Conservation (phyloP, 2,797 vertebrate genomes). For the Gymnocypris eckloni region DNA sequence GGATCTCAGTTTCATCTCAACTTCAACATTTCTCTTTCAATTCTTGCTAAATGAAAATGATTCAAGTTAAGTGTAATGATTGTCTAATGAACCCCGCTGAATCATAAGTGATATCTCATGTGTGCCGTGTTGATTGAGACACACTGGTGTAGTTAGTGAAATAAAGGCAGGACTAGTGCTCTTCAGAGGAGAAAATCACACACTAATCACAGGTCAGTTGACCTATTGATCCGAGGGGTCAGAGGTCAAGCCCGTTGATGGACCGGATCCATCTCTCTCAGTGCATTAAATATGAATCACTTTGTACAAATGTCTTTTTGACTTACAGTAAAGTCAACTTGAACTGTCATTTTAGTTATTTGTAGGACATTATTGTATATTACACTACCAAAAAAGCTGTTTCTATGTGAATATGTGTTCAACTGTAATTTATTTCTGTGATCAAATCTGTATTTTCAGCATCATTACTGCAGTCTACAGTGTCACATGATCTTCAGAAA, state of each 20-base stretch:
- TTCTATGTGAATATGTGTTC: neutral
- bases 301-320: neutral
- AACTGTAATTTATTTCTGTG: neutral
- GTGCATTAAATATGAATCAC: neutral
- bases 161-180: conserved; percentile 29
- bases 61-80: neutral
- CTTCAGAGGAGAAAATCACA: conserved; percentile 43
- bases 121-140: conserved; percentile 33
- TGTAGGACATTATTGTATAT: neutral
- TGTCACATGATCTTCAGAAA: conserved; percentile 3
- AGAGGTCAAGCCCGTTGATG: conserved; percentile 48
- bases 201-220: conserved; percentile 48
- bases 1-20: neutral
- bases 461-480: neutral
- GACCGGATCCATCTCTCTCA: conserved; percentile 31
- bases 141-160: conserved; percentile 45
- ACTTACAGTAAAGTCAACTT: neutral
- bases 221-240: conserved; percentile 52
- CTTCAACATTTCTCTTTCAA: neutral
- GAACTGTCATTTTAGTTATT: neutral
- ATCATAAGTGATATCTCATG: neutral
- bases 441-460: neutral
- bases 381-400: neutral
- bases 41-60: neutral
- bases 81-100: neutral